A percentile compares a stretch with the other conserved stretches of the same genome.
Conservation (phyloP, 1,140 invertebrate species). For the Orius insidiosus region DNA sequence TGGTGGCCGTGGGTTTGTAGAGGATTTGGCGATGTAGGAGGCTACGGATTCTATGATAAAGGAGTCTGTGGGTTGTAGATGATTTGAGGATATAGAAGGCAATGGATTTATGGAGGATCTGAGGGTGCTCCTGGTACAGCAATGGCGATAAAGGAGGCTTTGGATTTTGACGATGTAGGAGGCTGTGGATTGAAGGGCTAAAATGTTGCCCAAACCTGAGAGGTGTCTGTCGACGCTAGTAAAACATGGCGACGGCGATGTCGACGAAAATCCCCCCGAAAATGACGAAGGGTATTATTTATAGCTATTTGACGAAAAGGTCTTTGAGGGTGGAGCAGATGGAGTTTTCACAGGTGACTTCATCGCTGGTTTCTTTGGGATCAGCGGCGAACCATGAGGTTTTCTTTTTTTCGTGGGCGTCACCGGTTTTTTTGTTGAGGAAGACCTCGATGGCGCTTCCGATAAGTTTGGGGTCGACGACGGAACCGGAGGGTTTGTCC, state of each 20-base stretch:
- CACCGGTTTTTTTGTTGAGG: slow-evolving; percentile 28
- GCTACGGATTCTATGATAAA: no score
- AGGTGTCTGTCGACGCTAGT: neutral
- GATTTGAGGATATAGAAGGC: no score
- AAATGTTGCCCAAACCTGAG: no score
- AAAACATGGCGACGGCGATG: slow-evolving; percentile 11
- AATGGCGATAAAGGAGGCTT: no score
- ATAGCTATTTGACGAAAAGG: slow-evolving; percentile 52
- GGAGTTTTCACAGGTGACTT: slow-evolving; percentile 51
- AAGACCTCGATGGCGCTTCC: slow-evolving; percentile 69
- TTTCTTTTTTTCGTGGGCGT: slow-evolving; percentile 17
- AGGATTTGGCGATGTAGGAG: no score
- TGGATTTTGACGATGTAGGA: no score
- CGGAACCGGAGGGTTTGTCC: slow-evolving; percentile 50
- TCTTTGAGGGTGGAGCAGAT: slow-evolving; percentile 65
- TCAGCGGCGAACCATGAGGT: slow-evolving; percentile 16
- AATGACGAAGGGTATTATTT: slow-evolving; percentile 17
- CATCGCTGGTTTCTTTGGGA: slow-evolving; percentile 34
- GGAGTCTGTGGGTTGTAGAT: no score
- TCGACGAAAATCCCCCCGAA: slow-evolving; percentile 12
- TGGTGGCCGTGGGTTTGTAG: no score
- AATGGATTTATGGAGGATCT: no score
- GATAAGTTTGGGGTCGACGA: slow-evolving; percentile 56
- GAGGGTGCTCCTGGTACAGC: no score
- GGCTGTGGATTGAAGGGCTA: no score